Conservation (phyloP, 92 coral and sea anemone genomes). For the Anthopleura xanthogrammica region DNA sequence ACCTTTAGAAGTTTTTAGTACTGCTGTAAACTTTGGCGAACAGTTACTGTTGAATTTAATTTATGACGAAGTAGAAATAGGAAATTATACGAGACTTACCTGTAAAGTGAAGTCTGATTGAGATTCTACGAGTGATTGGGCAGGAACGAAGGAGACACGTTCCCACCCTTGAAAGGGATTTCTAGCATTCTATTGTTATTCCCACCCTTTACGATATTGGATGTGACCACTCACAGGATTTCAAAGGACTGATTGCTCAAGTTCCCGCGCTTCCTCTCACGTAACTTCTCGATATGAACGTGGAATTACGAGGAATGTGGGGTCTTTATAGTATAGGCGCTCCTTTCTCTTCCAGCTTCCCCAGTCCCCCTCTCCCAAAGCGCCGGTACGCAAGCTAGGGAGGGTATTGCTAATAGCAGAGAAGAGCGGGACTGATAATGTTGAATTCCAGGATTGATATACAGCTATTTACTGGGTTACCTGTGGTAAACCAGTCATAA, state of each 20-base stretch:
- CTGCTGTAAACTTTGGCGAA: not conserved
- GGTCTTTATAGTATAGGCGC: too few species aligned
- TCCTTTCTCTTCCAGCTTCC: too few species aligned
- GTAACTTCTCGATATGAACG: not conserved
- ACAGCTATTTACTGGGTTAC: too few species aligned
- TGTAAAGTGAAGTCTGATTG: slow-evolving; percentile 12
- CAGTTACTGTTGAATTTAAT: not conserved
- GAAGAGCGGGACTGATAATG: too few species aligned
- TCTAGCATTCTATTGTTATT: not conserved
- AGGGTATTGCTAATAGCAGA: too few species aligned
- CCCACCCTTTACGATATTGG: not conserved
- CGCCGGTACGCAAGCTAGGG: too few species aligned
- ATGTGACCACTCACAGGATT: slow-evolving; percentile 2
- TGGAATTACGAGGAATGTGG: too few species aligned
- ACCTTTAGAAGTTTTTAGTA: not conserved
- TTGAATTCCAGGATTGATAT: too few species aligned
- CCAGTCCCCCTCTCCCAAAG: too few species aligned
- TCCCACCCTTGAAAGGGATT: slow-evolving; percentile 20
- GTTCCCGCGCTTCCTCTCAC: not conserved
- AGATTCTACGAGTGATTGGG: slow-evolving; percentile 6
- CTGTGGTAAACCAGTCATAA: too few species aligned
- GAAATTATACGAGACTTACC: slow-evolving; percentile 25
- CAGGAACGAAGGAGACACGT: slow-evolving; percentile 34
- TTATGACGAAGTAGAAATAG: slow-evolving; percentile 5
- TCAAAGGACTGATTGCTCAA: slow-evolving; percentile 3